These are phyloP conservation scores for Microtus ochrogaster DNA, from an alignment of 2,113 vertebrate species.

Conservation along the genomic window DNA sequence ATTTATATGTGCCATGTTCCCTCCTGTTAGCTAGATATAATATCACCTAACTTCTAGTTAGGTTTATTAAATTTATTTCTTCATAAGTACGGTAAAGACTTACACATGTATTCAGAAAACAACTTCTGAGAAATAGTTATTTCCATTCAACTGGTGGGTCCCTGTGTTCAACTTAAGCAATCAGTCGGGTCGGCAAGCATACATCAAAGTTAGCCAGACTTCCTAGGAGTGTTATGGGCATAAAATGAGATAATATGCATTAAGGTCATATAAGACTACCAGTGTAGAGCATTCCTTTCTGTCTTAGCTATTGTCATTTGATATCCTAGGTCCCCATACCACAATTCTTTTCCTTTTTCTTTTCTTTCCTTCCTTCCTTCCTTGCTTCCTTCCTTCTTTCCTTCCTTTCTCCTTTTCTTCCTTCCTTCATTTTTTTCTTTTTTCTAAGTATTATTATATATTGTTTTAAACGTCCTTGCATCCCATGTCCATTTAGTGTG, in stretches of 20 bases:
- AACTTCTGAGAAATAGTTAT: background rate
- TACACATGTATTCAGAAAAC: background rate
- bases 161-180: no score
- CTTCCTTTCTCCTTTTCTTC: no score
- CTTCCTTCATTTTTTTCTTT: background rate
- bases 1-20: background rate
- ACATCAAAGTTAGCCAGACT: background rate
- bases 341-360: background rate
- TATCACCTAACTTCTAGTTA: background rate
- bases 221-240: background rate
- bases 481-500: background rate
- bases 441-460: background rate
- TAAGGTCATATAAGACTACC: background rate
- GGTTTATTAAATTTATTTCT: background rate
- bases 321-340: background rate
- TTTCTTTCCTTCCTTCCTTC: no score
- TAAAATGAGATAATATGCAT: background rate
- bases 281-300: fast-evolving
- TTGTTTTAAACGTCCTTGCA: background rate
- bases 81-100: background rate
- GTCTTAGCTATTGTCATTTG: background rate
- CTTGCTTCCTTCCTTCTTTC: fast-evolving
- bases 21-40: background rate
- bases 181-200: background rate
- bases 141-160: no score